These are phyloP conservation scores for Leptopilina myrica DNA, from an alignment of 2,888 invertebrate species.

Conservation along the genomic window DNA sequence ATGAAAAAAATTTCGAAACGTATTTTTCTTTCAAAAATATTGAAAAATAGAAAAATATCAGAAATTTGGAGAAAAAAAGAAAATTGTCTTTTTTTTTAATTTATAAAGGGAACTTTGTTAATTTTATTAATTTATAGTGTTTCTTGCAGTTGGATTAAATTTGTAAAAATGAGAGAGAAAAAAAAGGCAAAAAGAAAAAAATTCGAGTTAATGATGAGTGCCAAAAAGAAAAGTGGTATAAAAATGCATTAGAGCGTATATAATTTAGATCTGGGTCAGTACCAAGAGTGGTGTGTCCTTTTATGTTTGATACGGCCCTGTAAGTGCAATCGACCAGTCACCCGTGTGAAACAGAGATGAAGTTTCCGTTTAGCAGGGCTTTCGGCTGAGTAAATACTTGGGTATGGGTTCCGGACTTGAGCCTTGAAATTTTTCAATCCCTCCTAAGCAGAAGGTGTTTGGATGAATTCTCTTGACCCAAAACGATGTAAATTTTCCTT, in stretches of 20 bases:
- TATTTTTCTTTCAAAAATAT: no score
- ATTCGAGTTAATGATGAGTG: slow-evolving; percentile 4
- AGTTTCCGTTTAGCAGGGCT: slow-evolving; percentile 47
- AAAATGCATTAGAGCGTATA: slow-evolving; percentile 27
- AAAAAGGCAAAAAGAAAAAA: background rate
- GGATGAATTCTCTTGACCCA: slow-evolving; percentile 30
- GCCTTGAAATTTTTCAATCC: slow-evolving; percentile 37
- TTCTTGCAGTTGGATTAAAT: no score
- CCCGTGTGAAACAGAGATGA: slow-evolving; percentile 42
- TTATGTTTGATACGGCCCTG: slow-evolving; percentile 25
- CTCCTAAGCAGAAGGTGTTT: slow-evolving; percentile 26
- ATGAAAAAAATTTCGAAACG: no score
- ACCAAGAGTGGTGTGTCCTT: background rate
- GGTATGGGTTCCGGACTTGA: slow-evolving; percentile 22
- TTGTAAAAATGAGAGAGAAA: no score
- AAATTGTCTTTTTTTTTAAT: no score
- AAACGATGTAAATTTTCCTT: background rate
- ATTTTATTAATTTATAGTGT: no score
- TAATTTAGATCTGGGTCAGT: slow-evolving; percentile 40
- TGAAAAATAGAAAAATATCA: no score
- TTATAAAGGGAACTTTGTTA: no score
- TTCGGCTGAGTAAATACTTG: slow-evolving; percentile 47
- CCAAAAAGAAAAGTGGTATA: slow-evolving; percentile 11
- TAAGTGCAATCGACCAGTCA: slow-evolving; percentile 38
- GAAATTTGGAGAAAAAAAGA: no score